These are phyloP conservation scores for Amazona guildingii DNA, from an alignment of 2,113 vertebrate genomes.

Conservation along the genomic window DNA sequence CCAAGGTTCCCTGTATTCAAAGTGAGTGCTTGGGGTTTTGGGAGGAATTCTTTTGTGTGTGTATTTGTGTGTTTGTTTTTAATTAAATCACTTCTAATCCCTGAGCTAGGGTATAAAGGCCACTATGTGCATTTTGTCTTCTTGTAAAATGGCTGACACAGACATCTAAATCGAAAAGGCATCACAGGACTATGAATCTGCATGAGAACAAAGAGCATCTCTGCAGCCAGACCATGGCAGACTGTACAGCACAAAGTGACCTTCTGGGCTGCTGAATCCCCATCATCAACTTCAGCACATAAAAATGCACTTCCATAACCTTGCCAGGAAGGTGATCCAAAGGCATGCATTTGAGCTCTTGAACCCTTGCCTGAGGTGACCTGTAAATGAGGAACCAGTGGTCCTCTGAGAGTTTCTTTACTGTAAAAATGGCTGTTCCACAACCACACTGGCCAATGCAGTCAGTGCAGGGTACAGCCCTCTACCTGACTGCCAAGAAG, in stretches of 20 bases:
- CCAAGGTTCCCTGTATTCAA: background rate
- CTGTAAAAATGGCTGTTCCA: background rate
- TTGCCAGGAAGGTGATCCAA: background rate
- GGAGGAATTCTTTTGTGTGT: no score
- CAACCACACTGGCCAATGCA: background rate
- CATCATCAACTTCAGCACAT: background rate
- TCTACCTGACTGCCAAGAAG: background rate
- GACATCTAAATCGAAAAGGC: background rate
- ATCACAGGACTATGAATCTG: background rate
- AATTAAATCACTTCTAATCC: background rate
- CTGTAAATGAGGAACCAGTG: background rate
- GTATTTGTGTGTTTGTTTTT: background rate
- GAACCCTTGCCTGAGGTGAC: background rate
- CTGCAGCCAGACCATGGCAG: background rate
- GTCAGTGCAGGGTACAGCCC: background rate
- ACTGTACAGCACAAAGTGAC: background rate
- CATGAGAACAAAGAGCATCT: background rate
- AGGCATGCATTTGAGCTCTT: background rate
- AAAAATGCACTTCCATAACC: background rate
- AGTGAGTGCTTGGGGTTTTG: background rate
- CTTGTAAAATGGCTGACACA: background rate
- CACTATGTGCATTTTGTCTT: background rate
- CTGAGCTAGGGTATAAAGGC: background rate
- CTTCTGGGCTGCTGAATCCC: background rate
- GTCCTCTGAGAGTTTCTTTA: background rate